Evolutionary conservation across 1,140 invertebrate genomes (phyloP), one percentile per base, ranked within the genome.

Genomic region (Caenorhabditis tropicalis): DNA sequence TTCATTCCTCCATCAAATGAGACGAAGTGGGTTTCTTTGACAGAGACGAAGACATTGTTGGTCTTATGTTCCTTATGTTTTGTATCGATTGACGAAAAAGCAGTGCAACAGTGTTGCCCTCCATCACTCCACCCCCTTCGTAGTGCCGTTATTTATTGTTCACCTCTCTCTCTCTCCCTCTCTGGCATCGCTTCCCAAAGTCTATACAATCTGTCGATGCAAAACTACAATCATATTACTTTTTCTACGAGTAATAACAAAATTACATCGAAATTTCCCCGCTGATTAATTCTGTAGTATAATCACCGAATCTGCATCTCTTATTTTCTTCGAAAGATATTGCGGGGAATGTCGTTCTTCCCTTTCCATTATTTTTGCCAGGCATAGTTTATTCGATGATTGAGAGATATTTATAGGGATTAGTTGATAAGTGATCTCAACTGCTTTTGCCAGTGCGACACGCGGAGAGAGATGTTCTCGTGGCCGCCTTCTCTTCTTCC

Each of bases 51-150:
- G 29, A 36, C 58, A 65, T 65, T 65, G 58, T 65, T 65, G 31
- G 58, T n/a, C 58, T 21, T 36, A 65, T 65, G 58, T 65, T 65
- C 58, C 58, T 65, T 65, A 65, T 65, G 58, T 19, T 65, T 65
- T 33, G 58, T 65, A 65, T 65, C 58, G 58, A 65, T 65, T 36
- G 31, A 36, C 19, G 31, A 19, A 5, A 65, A 65, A 65, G 29
- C 58, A 65, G 58, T 33, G 58, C 24, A 65, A 65, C 58, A 65
- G 16, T 36, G 31, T 33, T 65, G 58, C 31, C 58, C 58, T 60
- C 58, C 7, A 58, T 33, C 29, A 16, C 58, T n/a, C 58, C 29
- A 16, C 58, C 58, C n/a, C 29, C 31, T 19, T 65, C 10, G n/a
- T 5, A 4, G 12, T 36, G 7, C 31, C 58, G 58, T 65, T 65